These are phyloP conservation scores for Zeus faber DNA, from an alignment of 2,113 vertebrate genomes.

Conservation along the genomic window DNA sequence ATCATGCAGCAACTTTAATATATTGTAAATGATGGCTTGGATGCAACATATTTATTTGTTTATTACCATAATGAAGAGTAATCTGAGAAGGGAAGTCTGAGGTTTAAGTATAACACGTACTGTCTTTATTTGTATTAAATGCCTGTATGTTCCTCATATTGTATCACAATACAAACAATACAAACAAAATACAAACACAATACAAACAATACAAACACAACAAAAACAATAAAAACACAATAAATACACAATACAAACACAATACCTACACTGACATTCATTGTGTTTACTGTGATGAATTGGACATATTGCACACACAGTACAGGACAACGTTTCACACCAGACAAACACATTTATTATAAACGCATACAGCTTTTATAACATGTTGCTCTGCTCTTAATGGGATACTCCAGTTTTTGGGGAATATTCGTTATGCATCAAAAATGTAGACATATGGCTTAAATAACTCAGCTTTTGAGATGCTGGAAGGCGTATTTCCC, in stretches of 20 bases:
- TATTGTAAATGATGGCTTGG: conserved; percentile 81
- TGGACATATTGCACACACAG: conserved; percentile 27
- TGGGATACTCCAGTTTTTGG: no score
- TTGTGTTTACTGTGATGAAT: conserved; percentile 56
- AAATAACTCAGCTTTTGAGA: no score
- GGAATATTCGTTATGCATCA: no score
- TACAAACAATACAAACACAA: no score
- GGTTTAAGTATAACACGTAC: conserved; percentile 55
- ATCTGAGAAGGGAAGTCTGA: conserved; percentile 66
- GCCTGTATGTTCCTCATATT: conserved; percentile 45
- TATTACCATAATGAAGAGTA: conserved; percentile 73
- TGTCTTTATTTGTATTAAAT: conserved; percentile 41
- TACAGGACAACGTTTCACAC: no score
- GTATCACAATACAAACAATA: conserved; percentile 52
- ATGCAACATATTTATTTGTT: conserved; percentile 83
- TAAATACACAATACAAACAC: no score
- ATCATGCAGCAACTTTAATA: conserved; percentile 79
- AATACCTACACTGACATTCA: conserved; percentile 43
- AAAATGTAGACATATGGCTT: no score
- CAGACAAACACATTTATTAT: background rate
- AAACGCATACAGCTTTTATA: conserved; percentile 13
- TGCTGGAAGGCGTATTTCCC: no score
- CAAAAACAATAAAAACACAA: no score
- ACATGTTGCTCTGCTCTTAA: no score
- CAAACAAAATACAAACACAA: conserved; percentile 54